Base-by-base conservation (phyloP, 2,113 vertebrate species). In the Euleptes europaea region DNA sequence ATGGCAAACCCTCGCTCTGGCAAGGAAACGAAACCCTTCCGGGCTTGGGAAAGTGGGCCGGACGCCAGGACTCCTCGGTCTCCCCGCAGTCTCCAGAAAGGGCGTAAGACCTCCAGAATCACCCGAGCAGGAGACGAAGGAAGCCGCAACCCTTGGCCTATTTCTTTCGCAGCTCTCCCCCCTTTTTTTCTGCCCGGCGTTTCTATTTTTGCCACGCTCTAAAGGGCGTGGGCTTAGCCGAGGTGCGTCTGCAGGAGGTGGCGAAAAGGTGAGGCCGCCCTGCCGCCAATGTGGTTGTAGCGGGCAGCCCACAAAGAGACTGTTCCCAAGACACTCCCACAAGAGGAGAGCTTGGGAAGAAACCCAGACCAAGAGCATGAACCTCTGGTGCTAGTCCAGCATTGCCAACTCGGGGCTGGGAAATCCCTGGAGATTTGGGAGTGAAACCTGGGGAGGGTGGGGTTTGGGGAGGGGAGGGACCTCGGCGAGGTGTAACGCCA, bases 291-390 rank as follows among this genome's bases (percentile, higher is more conserved):
- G 63, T 49, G 65, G 73, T 49, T 19, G 49, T 2, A 13, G 40
- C 33, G 40, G 13, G 8, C 67, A 60, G 21, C 60, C 70, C 84
- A 67, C 63, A 76, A 51, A 38, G 35, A 49, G 11, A 11, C 28
- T 31, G 12, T 82, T 83, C 35, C 74, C 80, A 87, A 79, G 72
- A 51, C 49, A 49, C 76, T 85, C 51, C 76, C 72, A 69, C 42
- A 42, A 10, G 7, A 78, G 38, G 21, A 54, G 14, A 17, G 4
- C 21, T 23, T 79, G 67, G 31, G 76, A 85, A 79, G 51, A 60
- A 78, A 51, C 6, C 51, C 40, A 51, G 54, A 4, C 47, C 60
- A 11, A 23, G 78, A 26, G 21, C 47, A 7, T 80, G 26, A 38
- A 35, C 26, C 33, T 47, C 12, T 54, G 13, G 5, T 17, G 35